Base-by-base conservation (phyloP, 2,888 invertebrate species). In the Oegoconia quadripuncta region DNA sequence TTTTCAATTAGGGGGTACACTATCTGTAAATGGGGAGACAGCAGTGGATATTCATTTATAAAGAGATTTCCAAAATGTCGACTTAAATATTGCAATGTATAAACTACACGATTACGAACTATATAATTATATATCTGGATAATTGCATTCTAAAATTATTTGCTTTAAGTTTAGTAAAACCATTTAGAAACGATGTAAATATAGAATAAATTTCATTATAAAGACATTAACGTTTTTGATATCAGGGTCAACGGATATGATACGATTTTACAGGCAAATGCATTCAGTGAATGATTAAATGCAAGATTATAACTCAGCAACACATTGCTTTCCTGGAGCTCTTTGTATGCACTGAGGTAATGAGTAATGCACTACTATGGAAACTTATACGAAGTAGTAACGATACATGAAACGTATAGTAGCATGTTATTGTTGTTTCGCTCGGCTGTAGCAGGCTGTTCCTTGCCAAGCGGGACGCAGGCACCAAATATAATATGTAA, bases 401-500 rank as follows among this genome's bases (percentile, higher is more conserved):
- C 56, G 61, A 66, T 59, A 63, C 62, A 65, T 65, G 55, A 51
- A 57, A 55, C 50, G 50, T 61, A 57, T 61, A 45, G 34, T 42
- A 40, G 22, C 43, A 34, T 39, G 34, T 41, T 42, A 41, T 46
- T 48, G 59, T 64, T 57, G 64, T 55, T 48, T 56, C 50, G 62
- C 61, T 59, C 59, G 55, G 63, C 56, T 48, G 62, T 48, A 51
- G 59, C 60, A 50, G 55, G 66, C 59, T 50, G 61, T 36, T 42
- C 49, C 49, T 60, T 52, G 68, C 68, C 70, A 64, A 70, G 66
- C 72, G 57, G 69, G 62, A 54, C 64, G 77, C 76, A 74, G 76
- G 76, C 78, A 74, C 74, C 73, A 65, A 58, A 60, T 56, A 65
- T 68, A n/a, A n/a, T n/a, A 64, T 62, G 69, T 64, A 65, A 63